Conservation (phyloP, 2,113 vertebrate species). For the Lipophrys pholis region DNA sequence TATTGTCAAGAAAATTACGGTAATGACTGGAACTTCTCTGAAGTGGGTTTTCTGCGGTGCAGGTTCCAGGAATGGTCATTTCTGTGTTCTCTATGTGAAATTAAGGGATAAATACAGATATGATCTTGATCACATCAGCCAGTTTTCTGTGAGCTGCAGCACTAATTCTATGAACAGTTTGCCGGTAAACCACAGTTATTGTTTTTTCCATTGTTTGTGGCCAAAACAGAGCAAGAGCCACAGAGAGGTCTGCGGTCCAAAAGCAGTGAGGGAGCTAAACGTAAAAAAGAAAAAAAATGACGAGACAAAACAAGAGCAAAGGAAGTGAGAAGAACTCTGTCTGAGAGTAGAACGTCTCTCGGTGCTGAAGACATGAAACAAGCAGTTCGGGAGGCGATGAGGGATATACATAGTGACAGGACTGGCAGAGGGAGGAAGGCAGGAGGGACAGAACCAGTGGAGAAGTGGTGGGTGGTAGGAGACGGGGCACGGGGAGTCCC, state of each 20-base stretch:
- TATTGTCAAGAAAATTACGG: too few species aligned
- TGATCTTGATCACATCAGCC: too few species aligned
- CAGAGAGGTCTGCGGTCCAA: conserved; percentile 3
- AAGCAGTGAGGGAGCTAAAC: background rate
- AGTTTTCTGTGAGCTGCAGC: background rate
- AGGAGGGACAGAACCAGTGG: background rate
- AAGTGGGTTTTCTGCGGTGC: too few species aligned
- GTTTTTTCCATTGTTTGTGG: background rate
- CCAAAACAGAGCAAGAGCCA: conserved; percentile 19
- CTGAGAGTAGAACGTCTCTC: conserved; percentile 2
- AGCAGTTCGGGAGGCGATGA: conserved; percentile 27
- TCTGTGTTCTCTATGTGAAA: background rate
- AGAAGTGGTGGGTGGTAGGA: background rate
- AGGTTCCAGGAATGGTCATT: too few species aligned
- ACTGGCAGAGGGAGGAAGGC: background rate
- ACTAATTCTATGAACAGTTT: background rate
- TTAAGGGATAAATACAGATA: too few species aligned
- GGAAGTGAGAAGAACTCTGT: background rate
- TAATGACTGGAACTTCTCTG: too few species aligned
- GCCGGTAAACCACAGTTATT: background rate
- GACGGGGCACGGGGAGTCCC: background rate
- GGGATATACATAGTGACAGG: conserved; percentile 29
- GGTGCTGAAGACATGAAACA: conserved; percentile 25
- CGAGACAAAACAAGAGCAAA: background rate
- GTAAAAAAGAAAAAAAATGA: background rate